Conservation (phyloP, 2,888 invertebrate genomes). For the Mesopsocus fuscifrons region DNA sequence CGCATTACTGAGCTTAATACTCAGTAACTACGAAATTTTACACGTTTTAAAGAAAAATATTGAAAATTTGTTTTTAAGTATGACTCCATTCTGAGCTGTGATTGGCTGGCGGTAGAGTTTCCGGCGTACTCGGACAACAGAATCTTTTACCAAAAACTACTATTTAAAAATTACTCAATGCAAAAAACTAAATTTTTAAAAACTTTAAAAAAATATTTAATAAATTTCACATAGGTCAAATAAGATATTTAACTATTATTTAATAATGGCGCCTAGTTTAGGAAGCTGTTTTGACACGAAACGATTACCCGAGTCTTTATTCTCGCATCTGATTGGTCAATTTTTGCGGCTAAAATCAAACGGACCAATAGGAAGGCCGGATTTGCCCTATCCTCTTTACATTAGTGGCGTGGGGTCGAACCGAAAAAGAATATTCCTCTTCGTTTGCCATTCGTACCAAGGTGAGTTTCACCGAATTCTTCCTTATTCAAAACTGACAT, state of each 20-base stretch:
- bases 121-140: background rate
- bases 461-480: slow-evolving; percentile 38
- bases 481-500: slow-evolving; percentile 25
- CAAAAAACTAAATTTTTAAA: too few relatives aligned
- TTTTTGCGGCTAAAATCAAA: slow-evolving; percentile 38
- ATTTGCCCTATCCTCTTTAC: slow-evolving; percentile 29
- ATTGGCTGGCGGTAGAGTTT: slow-evolving; percentile 2
- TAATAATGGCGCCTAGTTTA: background rate
- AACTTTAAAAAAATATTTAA: too few relatives aligned
- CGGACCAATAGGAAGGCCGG: slow-evolving; percentile 30
- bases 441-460: slow-evolving; percentile 18
- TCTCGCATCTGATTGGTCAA: slow-evolving; percentile 28
- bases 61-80: background rate
- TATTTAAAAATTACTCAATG: too few relatives aligned
- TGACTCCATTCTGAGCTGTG: background rate
- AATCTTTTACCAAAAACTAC: too few relatives aligned
- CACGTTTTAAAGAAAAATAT: background rate
- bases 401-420: slow-evolving; percentile 42
- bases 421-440: slow-evolving; percentile 1
- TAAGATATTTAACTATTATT: too few relatives aligned
- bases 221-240: too few relatives aligned
- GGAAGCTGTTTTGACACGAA: background rate
- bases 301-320: background rate
- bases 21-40: background rate
- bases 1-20: too few relatives aligned